Percentiles rank a stretch among this genome's conserved stretches.
These are phyloP conservation scores for Drosophila sordidula DNA, from an alignment of 2,888 invertebrate genomes.

Conservation along the genomic window DNA sequence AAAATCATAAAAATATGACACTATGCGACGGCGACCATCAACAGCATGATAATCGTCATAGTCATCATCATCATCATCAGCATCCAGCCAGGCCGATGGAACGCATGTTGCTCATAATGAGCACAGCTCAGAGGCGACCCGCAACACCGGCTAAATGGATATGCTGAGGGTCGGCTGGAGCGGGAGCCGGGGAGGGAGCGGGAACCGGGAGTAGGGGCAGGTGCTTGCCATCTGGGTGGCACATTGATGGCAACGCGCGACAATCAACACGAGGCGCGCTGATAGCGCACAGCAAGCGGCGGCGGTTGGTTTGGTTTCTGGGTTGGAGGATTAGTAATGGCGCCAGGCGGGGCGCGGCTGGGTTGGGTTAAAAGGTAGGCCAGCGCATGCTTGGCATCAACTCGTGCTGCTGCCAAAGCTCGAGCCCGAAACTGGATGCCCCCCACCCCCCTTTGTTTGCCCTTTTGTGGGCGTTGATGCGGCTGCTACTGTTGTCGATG, in stretches of 20 bases:
- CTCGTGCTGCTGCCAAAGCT: constrained; percentile 22
- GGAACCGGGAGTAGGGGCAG: not conserved
- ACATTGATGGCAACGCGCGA: constrained; percentile 74
- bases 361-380: constrained; percentile 66
- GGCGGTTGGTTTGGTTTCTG: constrained; percentile 37
- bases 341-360: constrained; percentile 9
- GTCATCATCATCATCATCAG: constrained; percentile 3
- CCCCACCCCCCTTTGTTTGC: constrained; percentile 55
- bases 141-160: constrained; percentile 53
- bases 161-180: constrained; percentile 13
- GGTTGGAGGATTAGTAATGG: constrained; percentile 71
- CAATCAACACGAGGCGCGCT: constrained; percentile 72
- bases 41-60: constrained; percentile 22
- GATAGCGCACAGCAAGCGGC: constrained; percentile 63
- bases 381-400: constrained; percentile 60
- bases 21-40: constrained; percentile 52
- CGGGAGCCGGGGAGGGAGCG: no score
- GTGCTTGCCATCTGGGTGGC: constrained; percentile 31
- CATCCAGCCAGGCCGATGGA: constrained; percentile 24
- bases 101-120: constrained; percentile 68
- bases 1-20: constrained; percentile 82
- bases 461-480: constrained; percentile 59
- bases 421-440: not conserved
- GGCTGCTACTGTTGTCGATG: constrained; percentile 37
- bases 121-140: constrained; percentile 39